Evolutionary conservation across 1,140 invertebrate genomes (phyloP), one percentile per base, ranked within the genome.

Genomic region (Akabosia matsudoensis): DNA sequence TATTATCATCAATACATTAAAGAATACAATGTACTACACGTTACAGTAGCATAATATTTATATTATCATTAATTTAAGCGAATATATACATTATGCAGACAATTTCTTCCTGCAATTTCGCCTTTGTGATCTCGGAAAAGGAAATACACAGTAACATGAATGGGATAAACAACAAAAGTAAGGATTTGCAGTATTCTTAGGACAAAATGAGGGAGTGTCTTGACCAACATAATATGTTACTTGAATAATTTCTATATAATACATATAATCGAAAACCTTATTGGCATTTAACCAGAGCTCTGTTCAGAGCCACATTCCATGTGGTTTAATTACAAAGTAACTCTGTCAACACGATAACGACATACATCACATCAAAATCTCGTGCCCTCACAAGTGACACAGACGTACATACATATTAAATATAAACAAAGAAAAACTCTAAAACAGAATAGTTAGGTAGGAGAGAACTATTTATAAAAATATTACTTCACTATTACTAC

Each of bases 61-160:
- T 45, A 45, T 45, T 10, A 10, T 10, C 37, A 45, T 7, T n/a
- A n/a, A n/a, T n/a, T n/a, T n/a, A n/a, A n/a, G n/a, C n/a, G n/a
- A n/a, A n/a, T n/a, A n/a, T 18, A 45, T 45, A 45, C 37, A 10
- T 67, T 67, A 7, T 31, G 61, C 61, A 67, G 61, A 67, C 30
- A 67, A 4, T 67, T 56, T n/a, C 4, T 30, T 28, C 61, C 61
- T 67, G 61, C 61, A 30, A 67, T n/a, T n/a, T n/a, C 7, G 26
- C 24, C 30, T 67, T 30, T 67, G 61, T 67, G 61, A 67, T 67
- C 61, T 67, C 61, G 24, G 54, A 61, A 56, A 67, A 67, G 61
- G 61, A 67, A 45, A 67, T 67, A n/a, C n/a, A n/a, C n/a, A 67
- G 28, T 67, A 67, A 67, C 31, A 30, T 67, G n/a, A n/a, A n/a